Percentiles rank a stretch among this genome's conserved stretches.
Conservation (phyloP, 2,797 vertebrate species). For the Anomalospiza imberbis region DNA sequence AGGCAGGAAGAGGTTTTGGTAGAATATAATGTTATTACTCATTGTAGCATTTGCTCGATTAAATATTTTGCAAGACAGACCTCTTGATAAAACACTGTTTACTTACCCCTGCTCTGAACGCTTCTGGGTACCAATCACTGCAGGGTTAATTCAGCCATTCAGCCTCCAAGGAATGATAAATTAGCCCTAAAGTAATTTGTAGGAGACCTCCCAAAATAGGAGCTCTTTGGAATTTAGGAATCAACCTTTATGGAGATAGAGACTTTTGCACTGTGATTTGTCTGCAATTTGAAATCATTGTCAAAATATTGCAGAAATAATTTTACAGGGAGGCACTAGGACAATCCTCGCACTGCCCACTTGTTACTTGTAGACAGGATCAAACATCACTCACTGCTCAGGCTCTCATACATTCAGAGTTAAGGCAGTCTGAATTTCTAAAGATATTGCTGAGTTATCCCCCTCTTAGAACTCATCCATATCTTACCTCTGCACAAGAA, state of each 20-base stretch:
- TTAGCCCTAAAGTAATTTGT: not conserved
- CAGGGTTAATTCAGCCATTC: not conserved
- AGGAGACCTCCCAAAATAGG: not conserved
- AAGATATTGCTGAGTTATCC: not conserved
- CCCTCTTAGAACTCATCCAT: not conserved
- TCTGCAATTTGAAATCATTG: not conserved
- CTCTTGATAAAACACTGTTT: constrained; percentile 19
- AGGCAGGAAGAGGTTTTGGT: not conserved
- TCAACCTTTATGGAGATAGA: not conserved
- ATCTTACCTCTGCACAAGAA: not conserved
- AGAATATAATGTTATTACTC: not conserved
- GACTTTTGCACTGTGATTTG: not conserved
- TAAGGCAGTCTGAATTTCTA: not conserved
- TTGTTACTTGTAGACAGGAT: not conserved
- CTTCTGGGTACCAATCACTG: not conserved
- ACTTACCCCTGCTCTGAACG: not conserved
- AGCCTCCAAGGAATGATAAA: not conserved
- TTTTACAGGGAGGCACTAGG: not conserved
- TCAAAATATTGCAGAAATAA: not conserved
- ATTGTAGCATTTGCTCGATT: not conserved
- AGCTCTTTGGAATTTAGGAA: not conserved
- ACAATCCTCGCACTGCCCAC: not conserved
- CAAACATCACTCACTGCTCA: not conserved
- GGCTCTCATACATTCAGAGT: not conserved
- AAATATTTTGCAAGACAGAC: not conserved